Percentiles rank a stretch among this genome's conserved stretches.
Evolutionary conservation across 1,140 invertebrate genomes (phyloP).

Genomic region (Anastatus disparis): DNA sequence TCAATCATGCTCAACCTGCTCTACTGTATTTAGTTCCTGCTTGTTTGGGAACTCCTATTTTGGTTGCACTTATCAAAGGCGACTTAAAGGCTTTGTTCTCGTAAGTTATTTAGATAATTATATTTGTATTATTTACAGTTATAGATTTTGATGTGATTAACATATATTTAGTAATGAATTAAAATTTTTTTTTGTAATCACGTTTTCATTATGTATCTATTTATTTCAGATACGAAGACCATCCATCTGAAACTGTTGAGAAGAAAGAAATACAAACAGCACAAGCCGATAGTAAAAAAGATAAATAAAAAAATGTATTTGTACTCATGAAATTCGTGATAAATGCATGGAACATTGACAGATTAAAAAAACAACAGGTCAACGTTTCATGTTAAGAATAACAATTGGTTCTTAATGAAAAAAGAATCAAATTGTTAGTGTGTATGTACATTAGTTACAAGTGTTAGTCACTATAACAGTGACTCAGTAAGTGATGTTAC

Average conservation of each 20-base stretch:
- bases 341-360: constrained; percentile 13
- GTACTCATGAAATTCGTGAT: constrained; percentile 27
- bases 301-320: constrained; percentile 55
- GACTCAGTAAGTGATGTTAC: not conserved
- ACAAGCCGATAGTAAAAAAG: constrained; percentile 58
- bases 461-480: not conserved
- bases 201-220: constrained; percentile 21
- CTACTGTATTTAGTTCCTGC: constrained; percentile 96
- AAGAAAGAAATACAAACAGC: constrained; percentile 32
- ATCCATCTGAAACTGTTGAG: constrained; percentile 61
- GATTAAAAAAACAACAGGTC: constrained; percentile 5
- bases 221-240: constrained; percentile 73
- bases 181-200: constrained; percentile 45
- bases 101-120: constrained; percentile 73
- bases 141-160: constrained; percentile 46
- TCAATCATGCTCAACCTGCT: constrained; percentile 99
- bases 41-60: constrained; percentile 89
- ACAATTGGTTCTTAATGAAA: not conserved
- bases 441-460: constrained; percentile 13
- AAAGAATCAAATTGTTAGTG: not conserved
- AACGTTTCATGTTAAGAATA: constrained; percentile 7
- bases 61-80: constrained; percentile 88
- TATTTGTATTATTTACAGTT: constrained; percentile 20
- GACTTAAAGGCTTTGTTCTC: constrained; percentile 91
- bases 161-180: constrained; percentile 46